A percentile compares a stretch with the other conserved stretches of the same genome.
phyloP scores from a whole-genome alignment of 2,797 vertebrate genomes.

The Perdix hodgsoniae region DNA sequence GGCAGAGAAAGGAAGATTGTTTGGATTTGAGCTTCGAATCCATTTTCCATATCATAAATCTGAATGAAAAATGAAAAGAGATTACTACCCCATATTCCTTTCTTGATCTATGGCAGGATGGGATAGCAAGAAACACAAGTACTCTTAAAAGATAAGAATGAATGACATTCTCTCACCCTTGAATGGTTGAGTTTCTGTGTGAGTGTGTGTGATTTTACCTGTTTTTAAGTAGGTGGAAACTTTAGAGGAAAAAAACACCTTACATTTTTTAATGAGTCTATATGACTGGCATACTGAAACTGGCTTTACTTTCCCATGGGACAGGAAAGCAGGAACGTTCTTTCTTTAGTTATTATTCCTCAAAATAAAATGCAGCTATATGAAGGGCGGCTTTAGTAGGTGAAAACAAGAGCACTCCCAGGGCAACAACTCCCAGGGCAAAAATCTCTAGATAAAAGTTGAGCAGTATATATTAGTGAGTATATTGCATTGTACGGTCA shows the following conservation, averaged over 20 bases:
- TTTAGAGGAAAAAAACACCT: neutral
- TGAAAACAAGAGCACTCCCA: neutral
- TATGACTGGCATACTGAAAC: constrained; percentile 12
- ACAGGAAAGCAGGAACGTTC: neutral
- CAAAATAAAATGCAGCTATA: neutral
- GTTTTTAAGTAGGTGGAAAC: neutral
- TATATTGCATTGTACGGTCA: neutral
- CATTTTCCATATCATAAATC: neutral
- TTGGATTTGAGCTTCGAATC: neutral
- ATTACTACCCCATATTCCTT: neutral
- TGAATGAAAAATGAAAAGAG: neutral
- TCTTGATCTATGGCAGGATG: neutral
- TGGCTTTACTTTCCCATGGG: constrained; percentile 15
- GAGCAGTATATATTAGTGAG: neutral
- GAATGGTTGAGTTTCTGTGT: neutral
- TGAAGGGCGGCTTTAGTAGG: neutral
- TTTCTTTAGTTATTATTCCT: neutral
- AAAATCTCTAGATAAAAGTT: neutral
- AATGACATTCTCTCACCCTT: neutral
- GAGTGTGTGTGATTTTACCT: neutral
- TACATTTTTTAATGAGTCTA: neutral
- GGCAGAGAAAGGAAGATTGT: neutral
- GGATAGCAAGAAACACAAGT: neutral
- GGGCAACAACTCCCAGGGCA: neutral
- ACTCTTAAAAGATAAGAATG: neutral